These are phyloP conservation scores for Calypte anna DNA, from an alignment of 2,113 vertebrate species.

Conservation along the genomic window DNA sequence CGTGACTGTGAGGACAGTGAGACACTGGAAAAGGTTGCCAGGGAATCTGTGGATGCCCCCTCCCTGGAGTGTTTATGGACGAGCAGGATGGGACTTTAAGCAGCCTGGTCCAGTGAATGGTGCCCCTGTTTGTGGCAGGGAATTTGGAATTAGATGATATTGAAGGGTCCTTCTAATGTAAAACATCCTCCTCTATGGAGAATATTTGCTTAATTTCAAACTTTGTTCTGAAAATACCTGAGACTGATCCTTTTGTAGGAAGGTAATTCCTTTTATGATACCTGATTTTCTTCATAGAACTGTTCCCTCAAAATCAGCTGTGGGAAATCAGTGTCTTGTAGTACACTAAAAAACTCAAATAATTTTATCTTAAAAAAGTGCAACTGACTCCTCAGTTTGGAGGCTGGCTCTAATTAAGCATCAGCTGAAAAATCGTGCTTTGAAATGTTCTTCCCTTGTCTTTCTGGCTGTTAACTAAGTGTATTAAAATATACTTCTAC, in stretches of 20 bases:
- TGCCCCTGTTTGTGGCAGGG: too few species aligned
- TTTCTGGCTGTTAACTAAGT: not conserved
- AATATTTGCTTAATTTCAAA: not conserved
- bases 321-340: not conserved
- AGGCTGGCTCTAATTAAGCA: not conserved
- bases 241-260: not conserved
- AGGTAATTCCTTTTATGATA: accelerated
- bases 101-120: too few species aligned
- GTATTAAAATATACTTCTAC: not conserved
- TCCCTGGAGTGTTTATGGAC: too few species aligned
- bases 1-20: too few species aligned
- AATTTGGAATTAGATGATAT: too few species aligned
- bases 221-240: not conserved
- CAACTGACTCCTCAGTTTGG: not conserved
- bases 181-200: too few species aligned
- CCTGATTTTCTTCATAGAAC: not conserved
- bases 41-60: too few species aligned
- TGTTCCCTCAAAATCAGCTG: not conserved
- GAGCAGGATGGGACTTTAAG: too few species aligned
- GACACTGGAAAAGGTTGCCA: too few species aligned
- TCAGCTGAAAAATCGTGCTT: not conserved
- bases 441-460: not conserved
- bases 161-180: too few species aligned
- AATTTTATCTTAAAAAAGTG: not conserved
- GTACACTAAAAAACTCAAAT: not conserved